Evolutionary conservation across 1,140 invertebrate species (phyloP).

Genomic region (Hermetia illucens): DNA sequence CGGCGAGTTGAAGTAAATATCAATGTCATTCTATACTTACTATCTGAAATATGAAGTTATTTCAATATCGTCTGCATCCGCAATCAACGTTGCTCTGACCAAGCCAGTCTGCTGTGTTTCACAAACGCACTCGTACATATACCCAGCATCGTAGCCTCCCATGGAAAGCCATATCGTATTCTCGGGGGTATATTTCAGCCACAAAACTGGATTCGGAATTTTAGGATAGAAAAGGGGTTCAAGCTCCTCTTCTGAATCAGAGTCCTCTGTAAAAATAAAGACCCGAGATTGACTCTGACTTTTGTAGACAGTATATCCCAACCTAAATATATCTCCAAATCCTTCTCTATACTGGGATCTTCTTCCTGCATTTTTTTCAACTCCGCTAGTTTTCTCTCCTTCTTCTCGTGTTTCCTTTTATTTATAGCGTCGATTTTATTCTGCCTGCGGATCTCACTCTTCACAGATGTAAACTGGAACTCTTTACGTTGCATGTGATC

Average conservation of each 20-base stretch:
- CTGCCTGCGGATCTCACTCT: slow-evolving; percentile 39
- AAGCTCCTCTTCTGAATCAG: slow-evolving; percentile 36
- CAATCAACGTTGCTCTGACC: slow-evolving; percentile 23
- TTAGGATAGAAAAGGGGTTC: slow-evolving; percentile 41
- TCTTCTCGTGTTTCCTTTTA: slow-evolving; percentile 34
- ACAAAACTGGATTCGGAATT: slow-evolving; percentile 37
- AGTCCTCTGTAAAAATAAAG: slow-evolving; percentile 28
- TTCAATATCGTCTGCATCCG: slow-evolving; percentile 38
- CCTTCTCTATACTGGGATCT: slow-evolving; percentile 41
- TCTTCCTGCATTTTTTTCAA: slow-evolving; percentile 35
- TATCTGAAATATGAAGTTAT: slow-evolving; percentile 37
- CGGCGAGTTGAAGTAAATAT: neutral
- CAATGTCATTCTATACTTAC: slow-evolving; percentile 25
- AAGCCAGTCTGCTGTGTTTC: slow-evolving; percentile 23
- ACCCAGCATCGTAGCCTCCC: slow-evolving; percentile 57
- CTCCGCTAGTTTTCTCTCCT: slow-evolving; percentile 35
- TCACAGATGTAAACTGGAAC: slow-evolving; percentile 41
- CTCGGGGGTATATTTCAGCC: slow-evolving; percentile 32
- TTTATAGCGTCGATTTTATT: slow-evolving; percentile 28
- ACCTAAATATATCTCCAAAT: slow-evolving; percentile 40
- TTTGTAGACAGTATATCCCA: slow-evolving; percentile 8
- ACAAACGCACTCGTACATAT: slow-evolving; percentile 50
- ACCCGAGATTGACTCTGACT: neutral
- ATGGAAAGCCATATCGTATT: slow-evolving; percentile 42
- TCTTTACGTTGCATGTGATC: slow-evolving; percentile 23